These are phyloP conservation scores for Matsumyia berberina DNA, from an alignment of 2,888 invertebrate genomes.

Conservation along the genomic window DNA sequence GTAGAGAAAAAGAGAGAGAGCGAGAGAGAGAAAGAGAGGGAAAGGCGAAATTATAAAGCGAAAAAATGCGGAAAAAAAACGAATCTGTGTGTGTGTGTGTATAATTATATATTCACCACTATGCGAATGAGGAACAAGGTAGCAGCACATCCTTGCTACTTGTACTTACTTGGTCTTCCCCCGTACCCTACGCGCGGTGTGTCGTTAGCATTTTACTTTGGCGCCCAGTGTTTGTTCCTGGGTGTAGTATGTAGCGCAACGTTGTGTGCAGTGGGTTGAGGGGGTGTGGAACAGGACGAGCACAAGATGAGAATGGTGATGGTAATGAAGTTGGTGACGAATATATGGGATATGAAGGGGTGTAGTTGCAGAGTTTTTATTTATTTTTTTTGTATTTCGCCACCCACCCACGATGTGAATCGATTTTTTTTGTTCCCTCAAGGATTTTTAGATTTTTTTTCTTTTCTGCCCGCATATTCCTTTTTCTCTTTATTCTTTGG, in stretches of 20 bases:
- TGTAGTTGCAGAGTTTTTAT: conserved; percentile 43
- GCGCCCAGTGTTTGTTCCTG: conserved; percentile 46
- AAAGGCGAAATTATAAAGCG: conserved; percentile 70
- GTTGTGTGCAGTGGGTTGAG: conserved; percentile 29
- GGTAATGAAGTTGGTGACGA: conserved; percentile 65
- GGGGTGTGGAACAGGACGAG: neutral
- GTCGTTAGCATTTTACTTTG: conserved; percentile 49
- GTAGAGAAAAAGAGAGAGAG: conserved; percentile 32
- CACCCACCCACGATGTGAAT: conserved; percentile 22
- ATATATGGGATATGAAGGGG: conserved; percentile 44
- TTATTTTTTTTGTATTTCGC: conserved; percentile 27
- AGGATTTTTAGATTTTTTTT: conserved; percentile 55
- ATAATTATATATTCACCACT: conserved; percentile 74
- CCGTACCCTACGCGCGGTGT: neutral
- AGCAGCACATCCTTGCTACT: conserved; percentile 17
- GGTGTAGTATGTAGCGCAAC: no score
- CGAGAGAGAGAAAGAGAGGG: conserved; percentile 32
- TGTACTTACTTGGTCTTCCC: conserved; percentile 23
- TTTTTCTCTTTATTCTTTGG: conserved; percentile 44
- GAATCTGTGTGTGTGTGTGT: conserved; percentile 37
- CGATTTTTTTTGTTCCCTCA: conserved; percentile 57
- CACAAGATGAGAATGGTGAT: conserved; percentile 31
- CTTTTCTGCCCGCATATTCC: conserved; percentile 27
- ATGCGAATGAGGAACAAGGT: conserved; percentile 68
- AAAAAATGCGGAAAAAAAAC: conserved; percentile 63